These are phyloP conservation scores for Corynorhinus townsendii DNA, from an alignment of 2,113 vertebrate genomes.

Conservation along the genomic window DNA sequence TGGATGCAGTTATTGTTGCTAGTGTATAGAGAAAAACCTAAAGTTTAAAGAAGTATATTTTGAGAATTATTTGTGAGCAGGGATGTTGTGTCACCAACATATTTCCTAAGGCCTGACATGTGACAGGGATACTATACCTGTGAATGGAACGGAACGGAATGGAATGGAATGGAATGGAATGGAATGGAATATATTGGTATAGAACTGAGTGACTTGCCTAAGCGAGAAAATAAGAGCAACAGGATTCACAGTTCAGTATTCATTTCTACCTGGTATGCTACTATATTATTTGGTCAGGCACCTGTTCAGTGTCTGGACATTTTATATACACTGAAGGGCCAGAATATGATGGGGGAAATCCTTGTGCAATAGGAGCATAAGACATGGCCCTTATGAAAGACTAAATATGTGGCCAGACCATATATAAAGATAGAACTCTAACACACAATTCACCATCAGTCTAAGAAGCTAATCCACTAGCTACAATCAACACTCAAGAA, in stretches of 20 bases:
- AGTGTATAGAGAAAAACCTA: constrained; percentile 12
- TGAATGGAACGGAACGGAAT: neutral
- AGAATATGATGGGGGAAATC: neutral
- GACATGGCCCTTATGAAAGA: neutral
- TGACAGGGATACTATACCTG: neutral
- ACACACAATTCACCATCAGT: neutral
- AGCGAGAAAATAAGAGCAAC: neutral
- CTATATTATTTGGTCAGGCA: neutral
- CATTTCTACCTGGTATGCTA: neutral
- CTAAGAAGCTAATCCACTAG: neutral
- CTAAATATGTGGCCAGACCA: neutral
- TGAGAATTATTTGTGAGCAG: neutral
- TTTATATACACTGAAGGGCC: neutral
- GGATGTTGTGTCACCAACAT: neutral
- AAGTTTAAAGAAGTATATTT: neutral
- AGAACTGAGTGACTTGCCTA: neutral
- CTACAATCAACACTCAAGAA: neutral
- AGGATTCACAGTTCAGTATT: neutral
- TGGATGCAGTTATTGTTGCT: neutral
- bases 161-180: neutral
- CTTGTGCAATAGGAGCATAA: neutral
- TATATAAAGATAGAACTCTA: neutral
- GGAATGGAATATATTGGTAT: neutral
- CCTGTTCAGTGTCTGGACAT: neutral
- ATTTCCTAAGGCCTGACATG: neutral